Conservation (phyloP, 2,113 vertebrate species). For the Spea bombifrons region DNA sequence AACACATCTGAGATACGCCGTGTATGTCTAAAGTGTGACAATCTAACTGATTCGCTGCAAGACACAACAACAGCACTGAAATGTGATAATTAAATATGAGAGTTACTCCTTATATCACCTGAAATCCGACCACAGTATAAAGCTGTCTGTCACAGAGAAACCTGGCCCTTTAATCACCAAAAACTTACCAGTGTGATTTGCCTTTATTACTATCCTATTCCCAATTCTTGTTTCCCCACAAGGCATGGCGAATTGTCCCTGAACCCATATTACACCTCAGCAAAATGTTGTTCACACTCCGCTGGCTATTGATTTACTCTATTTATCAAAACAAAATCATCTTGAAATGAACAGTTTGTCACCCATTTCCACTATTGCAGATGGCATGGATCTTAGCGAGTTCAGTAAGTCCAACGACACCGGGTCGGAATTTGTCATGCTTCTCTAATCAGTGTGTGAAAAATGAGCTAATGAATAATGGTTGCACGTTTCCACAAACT, state of each 20-base stretch:
- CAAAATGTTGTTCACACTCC: conserved; percentile 95
- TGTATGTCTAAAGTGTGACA: conserved; percentile 51
- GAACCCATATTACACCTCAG: conserved; percentile 82
- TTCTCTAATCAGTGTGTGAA: conserved; percentile 94
- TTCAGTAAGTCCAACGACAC: conserved; percentile 84
- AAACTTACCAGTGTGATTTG: conserved; percentile 74
- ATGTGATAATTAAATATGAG: conserved; percentile 59
- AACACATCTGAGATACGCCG: conserved; percentile 44
- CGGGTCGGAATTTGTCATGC: conserved; percentile 89
- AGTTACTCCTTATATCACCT: conserved; percentile 64
- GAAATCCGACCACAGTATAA: conserved; percentile 68
- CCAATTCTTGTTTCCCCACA: conserved; percentile 78
- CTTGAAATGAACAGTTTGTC: conserved; percentile 89
- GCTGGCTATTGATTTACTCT: conserved; percentile 98
- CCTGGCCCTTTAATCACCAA: conserved; percentile 65
- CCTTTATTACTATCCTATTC: conserved; percentile 81
- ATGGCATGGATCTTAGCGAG: conserved; percentile 73
- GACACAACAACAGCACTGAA: conserved; percentile 48
- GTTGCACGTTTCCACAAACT: conserved; percentile 98
- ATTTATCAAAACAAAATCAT: conserved; percentile 96
- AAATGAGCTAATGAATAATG: conserved; percentile 98
- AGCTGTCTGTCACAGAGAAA: conserved; percentile 69
- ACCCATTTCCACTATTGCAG: conserved; percentile 84
- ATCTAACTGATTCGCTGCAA: conserved; percentile 55
- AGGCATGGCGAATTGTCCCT: conserved; percentile 83